Percentiles rank a stretch among this genome's conserved stretches.
phyloP scores from a whole-genome alignment of 2,888 invertebrate genomes.

The Pachliopta kotzebuea region DNA sequence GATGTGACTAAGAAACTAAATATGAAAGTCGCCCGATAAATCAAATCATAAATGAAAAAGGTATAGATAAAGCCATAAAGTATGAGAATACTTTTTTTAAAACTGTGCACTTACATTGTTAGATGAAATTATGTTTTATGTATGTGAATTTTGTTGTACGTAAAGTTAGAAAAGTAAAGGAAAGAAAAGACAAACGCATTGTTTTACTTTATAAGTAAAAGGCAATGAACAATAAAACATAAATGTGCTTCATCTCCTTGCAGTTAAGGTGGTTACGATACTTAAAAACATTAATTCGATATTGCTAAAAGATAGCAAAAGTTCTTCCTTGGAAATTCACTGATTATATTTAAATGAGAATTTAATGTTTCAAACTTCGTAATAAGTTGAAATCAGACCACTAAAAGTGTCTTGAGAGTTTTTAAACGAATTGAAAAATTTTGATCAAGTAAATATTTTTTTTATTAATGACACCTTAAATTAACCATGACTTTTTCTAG shows the following conservation, averaged over 20 bases:
- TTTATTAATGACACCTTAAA: too few species aligned
- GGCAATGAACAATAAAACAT: not conserved
- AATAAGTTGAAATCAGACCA: slow-evolving; percentile 2
- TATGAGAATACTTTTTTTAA: not conserved
- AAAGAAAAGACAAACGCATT: too few species aligned
- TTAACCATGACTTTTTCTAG: too few species aligned
- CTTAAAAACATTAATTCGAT: slow-evolving; percentile 2
- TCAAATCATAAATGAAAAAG: not conserved
- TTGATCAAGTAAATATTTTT: too few species aligned
- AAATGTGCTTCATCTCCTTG: too few species aligned
- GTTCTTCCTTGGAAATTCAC: slow-evolving; percentile 4
- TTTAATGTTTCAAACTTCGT: slow-evolving; percentile 13
- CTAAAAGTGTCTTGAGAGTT: not conserved
- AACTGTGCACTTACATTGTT: not conserved
- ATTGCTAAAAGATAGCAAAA: slow-evolving; percentile 7
- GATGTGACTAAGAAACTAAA: not conserved
- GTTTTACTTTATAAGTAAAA: too few species aligned
- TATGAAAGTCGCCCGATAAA: not conserved
- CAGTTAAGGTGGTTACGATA: not conserved
- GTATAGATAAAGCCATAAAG: not conserved
- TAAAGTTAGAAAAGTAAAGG: too few species aligned
- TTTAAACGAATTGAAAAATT: not conserved
- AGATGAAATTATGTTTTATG: too few species aligned
- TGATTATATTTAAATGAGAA: slow-evolving; percentile 20
- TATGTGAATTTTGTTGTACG: too few species aligned